Evolutionary conservation across 2,113 vertebrate species (phyloP), one percentile per base, ranked within the genome.

Genomic region (Atrichornis clamosus): DNA sequence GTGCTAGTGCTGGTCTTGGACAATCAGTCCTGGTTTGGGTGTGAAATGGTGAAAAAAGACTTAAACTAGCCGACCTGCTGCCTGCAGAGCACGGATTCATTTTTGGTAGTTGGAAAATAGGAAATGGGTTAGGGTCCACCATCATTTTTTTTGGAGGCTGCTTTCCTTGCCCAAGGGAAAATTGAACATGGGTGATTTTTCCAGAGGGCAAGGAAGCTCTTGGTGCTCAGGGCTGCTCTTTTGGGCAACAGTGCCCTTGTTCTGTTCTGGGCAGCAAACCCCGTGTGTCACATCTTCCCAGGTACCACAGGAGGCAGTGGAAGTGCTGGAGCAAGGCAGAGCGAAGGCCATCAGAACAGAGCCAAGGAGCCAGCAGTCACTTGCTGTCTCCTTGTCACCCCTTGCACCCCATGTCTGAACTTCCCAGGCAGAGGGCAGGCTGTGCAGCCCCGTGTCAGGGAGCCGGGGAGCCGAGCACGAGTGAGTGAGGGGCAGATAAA

Each of bases 61-160:
- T 62, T 53, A 53, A 73, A 93, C 9, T 14, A 96, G 92, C 39
- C 92, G 92, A 62, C 79, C 81, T 93, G 63, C 64, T 95, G 72
- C 68, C 80, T 95, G 84, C 52, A 95, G 83, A 96, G 64, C 92
- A 88, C 30, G 27, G 70, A 35, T 89, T 77, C 4, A 19, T 56
- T 96, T 94, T 46, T 49, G 46, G 62, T 74, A 81, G 60, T 28
- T 15, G 64, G 56, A 70, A 87, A 84, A 93, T 78, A 80, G 39
- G 82, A 75, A 84, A 79, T 17, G 30, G 70, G 53, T 85, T 94
- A 42, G 15, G 3, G 62, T 55, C 80, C 64, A 46, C 39, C 53
- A 37, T n/a, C 58, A 53, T 30, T 23, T 35, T 28, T 69, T 91
- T 76, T 77, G 33, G 26, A 90, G 65, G 23, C 76, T 77, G 62